phyloP scores from a whole-genome alignment of 2,797 vertebrate species.

The Anabacerthia variegaticeps region DNA sequence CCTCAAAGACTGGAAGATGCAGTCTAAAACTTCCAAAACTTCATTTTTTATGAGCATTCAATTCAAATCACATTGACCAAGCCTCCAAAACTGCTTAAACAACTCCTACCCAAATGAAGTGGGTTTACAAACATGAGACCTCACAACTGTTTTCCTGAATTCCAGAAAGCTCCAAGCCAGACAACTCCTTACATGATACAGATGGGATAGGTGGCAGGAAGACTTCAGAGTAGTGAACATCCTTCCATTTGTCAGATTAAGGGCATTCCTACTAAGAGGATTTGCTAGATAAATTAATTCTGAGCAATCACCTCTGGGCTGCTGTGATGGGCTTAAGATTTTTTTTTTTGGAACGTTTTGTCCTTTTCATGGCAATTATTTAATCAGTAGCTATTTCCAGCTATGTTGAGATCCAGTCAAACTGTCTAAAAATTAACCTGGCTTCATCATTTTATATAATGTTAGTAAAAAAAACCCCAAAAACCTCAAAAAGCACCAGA shows the following conservation, averaged over 20 bases:
- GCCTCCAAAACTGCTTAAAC: background rate
- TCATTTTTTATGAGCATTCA: background rate
- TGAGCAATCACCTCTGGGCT: background rate
- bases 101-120: background rate
- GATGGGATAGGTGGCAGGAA: background rate
- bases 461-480: background rate
- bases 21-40: background rate
- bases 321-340: background rate
- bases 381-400: background rate
- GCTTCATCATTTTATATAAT: background rate
- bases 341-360: background rate
- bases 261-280: background rate
- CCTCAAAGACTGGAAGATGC: background rate
- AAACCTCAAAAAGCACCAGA: background rate
- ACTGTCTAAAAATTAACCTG: background rate
- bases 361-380: background rate
- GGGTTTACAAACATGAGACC: background rate
- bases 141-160: background rate
- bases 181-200: background rate
- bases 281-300: background rate
- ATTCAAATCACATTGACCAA: background rate
- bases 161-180: background rate
- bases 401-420: background rate
- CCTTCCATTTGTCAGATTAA: background rate
- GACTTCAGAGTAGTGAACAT: background rate